A percentile compares a stretch with the other conserved stretches of the same genome.
Conservation (phyloP, 2,888 invertebrate genomes). For the Acanthoscelides obtectus region DNA sequence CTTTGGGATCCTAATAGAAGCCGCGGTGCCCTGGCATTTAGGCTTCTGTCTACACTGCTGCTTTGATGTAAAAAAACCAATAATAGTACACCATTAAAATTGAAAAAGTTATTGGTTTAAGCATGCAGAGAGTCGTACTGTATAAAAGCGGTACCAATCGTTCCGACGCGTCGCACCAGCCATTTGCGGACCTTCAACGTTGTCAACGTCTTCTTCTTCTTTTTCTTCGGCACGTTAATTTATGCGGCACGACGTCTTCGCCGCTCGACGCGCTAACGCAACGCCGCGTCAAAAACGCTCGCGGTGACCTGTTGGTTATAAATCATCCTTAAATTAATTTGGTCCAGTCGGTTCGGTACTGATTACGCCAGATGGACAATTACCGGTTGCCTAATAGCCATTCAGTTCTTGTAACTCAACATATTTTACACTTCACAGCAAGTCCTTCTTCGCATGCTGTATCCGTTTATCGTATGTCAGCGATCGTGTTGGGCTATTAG, state of each 20-base stretch:
- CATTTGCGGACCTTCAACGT: background rate
- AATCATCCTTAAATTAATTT: conserved; percentile 3
- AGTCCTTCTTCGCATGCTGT: too few species aligned
- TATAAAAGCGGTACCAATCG: background rate
- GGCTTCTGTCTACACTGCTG: too few species aligned
- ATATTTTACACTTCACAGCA: too few species aligned
- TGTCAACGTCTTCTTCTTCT: background rate
- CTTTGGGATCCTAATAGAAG: too few species aligned
- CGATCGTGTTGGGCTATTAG: too few species aligned
- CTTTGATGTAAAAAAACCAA: too few species aligned
- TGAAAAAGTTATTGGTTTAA: too few species aligned
- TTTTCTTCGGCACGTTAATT: background rate
- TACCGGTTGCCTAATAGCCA: background rate
- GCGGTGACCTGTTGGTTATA: background rate
- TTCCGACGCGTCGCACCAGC: background rate
- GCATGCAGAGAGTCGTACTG: background rate
- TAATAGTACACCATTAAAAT: too few species aligned
- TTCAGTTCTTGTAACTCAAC: background rate
- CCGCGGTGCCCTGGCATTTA: too few species aligned
- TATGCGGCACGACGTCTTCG: background rate
- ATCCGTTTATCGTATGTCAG: too few species aligned
- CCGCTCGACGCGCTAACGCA: background rate
- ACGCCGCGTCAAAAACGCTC: background rate
- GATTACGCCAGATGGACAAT: background rate
- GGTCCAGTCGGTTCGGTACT: background rate